Evolutionary conservation across 2,113 vertebrate genomes (phyloP).

Genomic region (Emydura subglobosa): DNA sequence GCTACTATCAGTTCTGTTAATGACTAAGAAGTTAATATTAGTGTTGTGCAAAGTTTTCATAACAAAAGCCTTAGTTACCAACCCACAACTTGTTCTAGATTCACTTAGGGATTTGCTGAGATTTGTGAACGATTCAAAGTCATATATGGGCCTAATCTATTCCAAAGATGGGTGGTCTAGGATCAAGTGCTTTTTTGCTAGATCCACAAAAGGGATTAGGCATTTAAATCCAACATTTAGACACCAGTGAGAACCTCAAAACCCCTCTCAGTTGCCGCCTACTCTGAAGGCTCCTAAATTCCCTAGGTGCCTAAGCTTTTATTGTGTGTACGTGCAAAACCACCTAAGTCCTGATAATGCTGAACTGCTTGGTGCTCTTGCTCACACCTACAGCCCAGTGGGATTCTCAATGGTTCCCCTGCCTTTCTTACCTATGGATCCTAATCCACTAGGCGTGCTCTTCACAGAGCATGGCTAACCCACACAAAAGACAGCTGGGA

Average conservation of each 20-base stretch:
- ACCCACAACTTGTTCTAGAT: not conserved
- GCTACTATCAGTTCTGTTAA: slow-evolving; percentile 2
- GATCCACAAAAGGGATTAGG: not conserved
- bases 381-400: not conserved
- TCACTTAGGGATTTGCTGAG: not conserved
- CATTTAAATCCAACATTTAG: not conserved
- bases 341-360: not conserved
- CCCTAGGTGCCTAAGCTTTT: not conserved
- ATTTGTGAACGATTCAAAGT: not conserved
- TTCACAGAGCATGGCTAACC: not conserved
- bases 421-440: too few relatives aligned
- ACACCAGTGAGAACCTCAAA: not conserved
- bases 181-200: not conserved
- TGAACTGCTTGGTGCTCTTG: not conserved
- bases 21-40: not conserved
- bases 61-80: not conserved
- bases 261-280: not conserved
- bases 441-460: not conserved
- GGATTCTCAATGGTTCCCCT: not conserved
- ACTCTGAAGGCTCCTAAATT: not conserved
- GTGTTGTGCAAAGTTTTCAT: not conserved
- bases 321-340: not conserved
- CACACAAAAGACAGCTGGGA: not conserved
- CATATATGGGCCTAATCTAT: not conserved
- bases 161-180: not conserved